A percentile compares a stretch with the other conserved stretches of the same genome.
phyloP scores from a whole-genome alignment of 2,888 invertebrate genomes.

The Drosophila paracracens region DNA sequence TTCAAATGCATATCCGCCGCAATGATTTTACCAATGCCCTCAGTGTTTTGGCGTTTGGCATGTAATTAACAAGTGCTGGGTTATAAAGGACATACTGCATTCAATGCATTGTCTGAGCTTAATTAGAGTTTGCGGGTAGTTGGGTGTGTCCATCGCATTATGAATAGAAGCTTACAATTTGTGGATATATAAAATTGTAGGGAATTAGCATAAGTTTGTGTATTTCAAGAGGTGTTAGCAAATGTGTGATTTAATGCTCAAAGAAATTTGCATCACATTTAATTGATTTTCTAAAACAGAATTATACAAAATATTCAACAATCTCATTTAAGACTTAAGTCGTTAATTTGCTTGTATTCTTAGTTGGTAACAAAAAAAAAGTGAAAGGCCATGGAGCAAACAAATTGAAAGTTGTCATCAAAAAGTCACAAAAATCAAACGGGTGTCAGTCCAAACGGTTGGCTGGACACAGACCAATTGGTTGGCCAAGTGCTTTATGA shows the following conservation, averaged over 20 bases:
- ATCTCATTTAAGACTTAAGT: background rate
- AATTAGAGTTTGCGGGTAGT: slow-evolving; percentile 12
- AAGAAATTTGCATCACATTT: background rate
- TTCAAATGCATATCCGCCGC: background rate
- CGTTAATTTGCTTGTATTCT: background rate
- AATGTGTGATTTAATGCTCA: background rate
- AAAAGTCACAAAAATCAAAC: slow-evolving; percentile 11
- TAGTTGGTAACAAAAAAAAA: background rate
- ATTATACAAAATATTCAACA: background rate
- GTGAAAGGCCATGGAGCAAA: background rate
- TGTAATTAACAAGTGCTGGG: slow-evolving; percentile 39
- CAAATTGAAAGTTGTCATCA: slow-evolving; percentile 11
- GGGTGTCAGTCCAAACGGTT: slow-evolving; percentile 3
- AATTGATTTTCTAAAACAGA: background rate
- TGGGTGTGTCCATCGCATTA: background rate
- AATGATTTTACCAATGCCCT: slow-evolving; percentile 2
- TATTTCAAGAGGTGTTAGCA: background rate
- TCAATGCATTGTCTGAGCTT: slow-evolving; percentile 5
- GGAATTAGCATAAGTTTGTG: background rate
- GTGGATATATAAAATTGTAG: background rate
- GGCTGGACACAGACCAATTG: slow-evolving; percentile 20
- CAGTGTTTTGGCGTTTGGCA: slow-evolving; percentile 41
- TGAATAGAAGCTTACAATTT: background rate
- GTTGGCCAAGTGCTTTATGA: slow-evolving; percentile 7
- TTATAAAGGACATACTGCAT: slow-evolving; percentile 3